phyloP scores from a whole-genome alignment of 2,113 vertebrate species.

The Pachypanchax playfairii region DNA sequence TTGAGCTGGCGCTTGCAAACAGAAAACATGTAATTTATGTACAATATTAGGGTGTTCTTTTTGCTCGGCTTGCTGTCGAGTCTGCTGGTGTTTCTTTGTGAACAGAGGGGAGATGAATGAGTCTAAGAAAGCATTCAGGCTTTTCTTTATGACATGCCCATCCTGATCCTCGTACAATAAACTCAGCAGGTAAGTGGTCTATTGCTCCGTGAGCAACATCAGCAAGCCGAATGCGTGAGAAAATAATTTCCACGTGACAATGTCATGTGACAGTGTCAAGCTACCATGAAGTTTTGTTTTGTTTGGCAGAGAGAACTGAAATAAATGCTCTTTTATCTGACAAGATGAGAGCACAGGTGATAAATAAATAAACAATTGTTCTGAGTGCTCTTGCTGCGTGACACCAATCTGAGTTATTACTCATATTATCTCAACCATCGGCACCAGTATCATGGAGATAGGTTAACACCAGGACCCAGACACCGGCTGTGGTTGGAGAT shows the following conservation, averaged over 20 bases:
- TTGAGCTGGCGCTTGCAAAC: constrained; percentile 68
- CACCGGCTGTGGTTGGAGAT: constrained; percentile 33
- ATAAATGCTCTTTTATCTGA: constrained; percentile 31
- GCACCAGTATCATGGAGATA: constrained; percentile 22
- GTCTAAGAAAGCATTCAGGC: constrained; percentile 41
- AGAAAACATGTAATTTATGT: constrained; percentile 50
- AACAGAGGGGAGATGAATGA: constrained; percentile 28
- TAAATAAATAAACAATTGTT: neutral
- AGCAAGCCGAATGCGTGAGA: constrained; percentile 1
- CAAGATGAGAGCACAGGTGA: constrained; percentile 1
- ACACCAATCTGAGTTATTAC: constrained; percentile 31
- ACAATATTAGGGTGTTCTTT: constrained; percentile 64
- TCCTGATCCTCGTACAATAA: constrained; percentile 34
- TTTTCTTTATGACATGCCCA: constrained; percentile 10
- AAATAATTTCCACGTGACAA: constrained; percentile 4
- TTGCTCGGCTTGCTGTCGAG: constrained; percentile 47
- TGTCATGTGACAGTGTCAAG: constrained; percentile 20
- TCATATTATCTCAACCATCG: constrained; percentile 41
- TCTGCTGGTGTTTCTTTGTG: constrained; percentile 43
- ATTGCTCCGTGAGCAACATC: constrained; percentile 20
- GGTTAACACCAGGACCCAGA: constrained; percentile 36
- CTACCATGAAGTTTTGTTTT: constrained; percentile 15
- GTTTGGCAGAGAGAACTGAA: constrained; percentile 29
- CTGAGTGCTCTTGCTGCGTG: constrained; percentile 19
- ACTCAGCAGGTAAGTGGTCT: constrained; percentile 37